Base-by-base conservation (phyloP, 2,113 vertebrate species). In the Anser cygnoides region DNA sequence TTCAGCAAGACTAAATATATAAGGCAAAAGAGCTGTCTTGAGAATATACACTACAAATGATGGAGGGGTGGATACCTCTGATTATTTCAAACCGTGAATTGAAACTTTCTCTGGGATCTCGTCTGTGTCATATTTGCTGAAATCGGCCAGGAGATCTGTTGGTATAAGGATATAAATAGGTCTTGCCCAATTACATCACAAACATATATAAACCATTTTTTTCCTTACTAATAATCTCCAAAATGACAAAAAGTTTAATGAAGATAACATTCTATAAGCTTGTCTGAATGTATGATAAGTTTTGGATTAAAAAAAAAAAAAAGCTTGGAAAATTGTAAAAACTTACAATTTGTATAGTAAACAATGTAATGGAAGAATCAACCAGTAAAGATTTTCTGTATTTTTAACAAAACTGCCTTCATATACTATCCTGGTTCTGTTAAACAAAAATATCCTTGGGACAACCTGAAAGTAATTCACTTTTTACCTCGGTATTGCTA, bases 401-500 rank as follows among this genome's bases (percentile, higher is more conserved):
- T 59, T 71, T 83, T 54, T 79, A 22, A 8, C 15, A 59, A 88
- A 96, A 88, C 22, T 94, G 12, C 43, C 13, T 92, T 88, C 28
- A 33, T 62, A 76, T 92, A 70, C 15, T 62, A 29, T 68, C 10
- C 37, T 61, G 23, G 5, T 74, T 92, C 75, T 77, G 25, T 83
- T 90, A 86, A 86, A 77, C 20, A 84, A 61, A 88, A 88, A 58
- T 55, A 86, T 83, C 61, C 28, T 63, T 77, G 50, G 87, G 85
- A 41, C 68, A 86, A 88, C 68, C 33, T 90, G 80, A 63, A 94
- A 88, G 14, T 88, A 86, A 88, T 92, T 94, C 5, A 84, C 18
- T 95, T 97, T 95, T 96, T 87, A 84, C 88, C 39, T 83, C 91
- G 95, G 94, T 97, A 97, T 97, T 97, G 91, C 66, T 92, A 97